Evolutionary conservation across 2,797 vertebrate species (phyloP).

Genomic region (Tauraco hartlaubi): DNA sequence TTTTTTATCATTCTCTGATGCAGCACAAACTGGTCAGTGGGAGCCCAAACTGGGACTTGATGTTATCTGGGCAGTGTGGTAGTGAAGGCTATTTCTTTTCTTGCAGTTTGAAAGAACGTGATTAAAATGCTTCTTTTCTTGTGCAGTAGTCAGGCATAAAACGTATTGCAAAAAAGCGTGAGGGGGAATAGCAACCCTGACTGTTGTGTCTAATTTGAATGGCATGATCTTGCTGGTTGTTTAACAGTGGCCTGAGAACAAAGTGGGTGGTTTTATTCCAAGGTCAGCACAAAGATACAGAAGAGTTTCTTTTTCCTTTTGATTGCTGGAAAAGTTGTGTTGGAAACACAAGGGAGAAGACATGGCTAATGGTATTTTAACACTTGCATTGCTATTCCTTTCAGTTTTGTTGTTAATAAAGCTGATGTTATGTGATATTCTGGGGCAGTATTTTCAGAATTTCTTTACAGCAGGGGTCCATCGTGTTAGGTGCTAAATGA

Average conservation of each 20-base stretch:
- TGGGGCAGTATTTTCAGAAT: not conserved
- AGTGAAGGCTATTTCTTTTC: not conserved
- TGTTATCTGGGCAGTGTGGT: not conserved
- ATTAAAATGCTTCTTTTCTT: not conserved
- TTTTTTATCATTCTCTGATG: not conserved
- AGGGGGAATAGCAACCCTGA: not conserved
- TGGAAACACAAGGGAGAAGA: not conserved
- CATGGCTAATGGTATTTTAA: not conserved
- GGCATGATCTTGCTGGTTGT: not conserved
- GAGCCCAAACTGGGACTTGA: not conserved
- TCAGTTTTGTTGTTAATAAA: not conserved
- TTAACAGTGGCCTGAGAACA: not conserved
- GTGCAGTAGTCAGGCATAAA: not conserved
- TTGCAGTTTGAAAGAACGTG: not conserved
- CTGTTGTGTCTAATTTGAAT: not conserved
- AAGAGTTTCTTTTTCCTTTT: not conserved
- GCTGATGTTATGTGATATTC: not conserved
- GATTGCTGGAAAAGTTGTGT: not conserved
- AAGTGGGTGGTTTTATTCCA: constrained; percentile 29
- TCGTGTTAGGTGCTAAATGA: not conserved
- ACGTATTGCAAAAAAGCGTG: not conserved
- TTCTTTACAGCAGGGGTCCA: not conserved
- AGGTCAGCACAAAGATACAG: not conserved
- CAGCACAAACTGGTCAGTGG: not conserved
- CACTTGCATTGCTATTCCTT: not conserved